Conservation (phyloP, 2,888 invertebrate genomes). For the Apotomis turbidana region DNA sequence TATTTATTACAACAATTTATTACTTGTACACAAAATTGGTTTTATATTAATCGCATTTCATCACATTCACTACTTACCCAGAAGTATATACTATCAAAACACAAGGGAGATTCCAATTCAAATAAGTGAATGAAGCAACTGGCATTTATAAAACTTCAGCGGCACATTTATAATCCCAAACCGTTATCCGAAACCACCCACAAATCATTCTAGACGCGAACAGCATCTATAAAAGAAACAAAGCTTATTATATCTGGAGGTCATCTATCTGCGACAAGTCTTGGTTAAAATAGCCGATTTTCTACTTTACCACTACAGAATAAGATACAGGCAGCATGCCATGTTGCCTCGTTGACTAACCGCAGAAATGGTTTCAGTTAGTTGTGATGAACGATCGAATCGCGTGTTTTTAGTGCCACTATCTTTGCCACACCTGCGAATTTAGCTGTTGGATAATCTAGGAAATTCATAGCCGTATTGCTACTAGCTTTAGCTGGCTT, state of each 20-base stretch:
- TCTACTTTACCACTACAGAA: slow-evolving; percentile 28
- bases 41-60: background rate
- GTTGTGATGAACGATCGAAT: slow-evolving; percentile 39
- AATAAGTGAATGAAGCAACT: slow-evolving; percentile 13
- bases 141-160: slow-evolving; percentile 29
- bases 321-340: background rate
- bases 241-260: slow-evolving; percentile 40
- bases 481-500: slow-evolving; percentile 29
- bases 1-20: too few species aligned
- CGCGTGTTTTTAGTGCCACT: slow-evolving; percentile 39
- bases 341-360: slow-evolving; percentile 4
- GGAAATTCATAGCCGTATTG: slow-evolving; percentile 19
- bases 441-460: slow-evolving; percentile 32
- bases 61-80: background rate
- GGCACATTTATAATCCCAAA: slow-evolving; percentile 32
- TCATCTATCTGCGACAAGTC: slow-evolving; percentile 31
- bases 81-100: background rate
- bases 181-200: slow-evolving; percentile 38
- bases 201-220: slow-evolving; percentile 38
- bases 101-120: background rate
- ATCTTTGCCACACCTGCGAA: slow-evolving; percentile 41
- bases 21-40: background rate
- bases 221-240: slow-evolving; percentile 41
- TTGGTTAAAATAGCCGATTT: slow-evolving; percentile 9
- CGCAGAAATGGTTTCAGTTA: slow-evolving; percentile 35